Evolutionary conservation across 23 tunicate species (phyloP).

Genomic region (Oikopleura albicans): DNA sequence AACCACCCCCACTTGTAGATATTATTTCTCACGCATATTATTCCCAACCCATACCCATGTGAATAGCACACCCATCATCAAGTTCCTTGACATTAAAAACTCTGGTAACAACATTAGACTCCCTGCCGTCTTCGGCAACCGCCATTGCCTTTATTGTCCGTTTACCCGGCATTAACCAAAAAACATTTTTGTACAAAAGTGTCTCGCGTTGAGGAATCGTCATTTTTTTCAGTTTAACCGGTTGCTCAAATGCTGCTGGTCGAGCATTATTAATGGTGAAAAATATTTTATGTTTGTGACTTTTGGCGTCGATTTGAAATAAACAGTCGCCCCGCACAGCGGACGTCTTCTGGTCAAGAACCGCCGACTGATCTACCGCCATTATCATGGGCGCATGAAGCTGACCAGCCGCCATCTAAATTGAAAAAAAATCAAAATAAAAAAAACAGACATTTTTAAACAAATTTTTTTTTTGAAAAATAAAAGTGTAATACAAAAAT

Average conservation of each 20-base stretch:
- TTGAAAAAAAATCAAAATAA: background rate
- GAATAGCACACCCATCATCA: constrained; percentile 20
- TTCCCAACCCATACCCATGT: too few relatives aligned
- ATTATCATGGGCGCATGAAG: background rate
- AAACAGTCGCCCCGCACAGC: background rate
- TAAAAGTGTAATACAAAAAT: background rate
- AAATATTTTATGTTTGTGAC: background rate
- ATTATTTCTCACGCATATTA: too few relatives aligned
- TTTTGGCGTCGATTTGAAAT: background rate
- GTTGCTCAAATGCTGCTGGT: background rate
- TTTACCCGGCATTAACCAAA: constrained; percentile 72
- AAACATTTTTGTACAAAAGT: constrained; percentile 52
- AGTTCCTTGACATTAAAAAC: constrained; percentile 63
- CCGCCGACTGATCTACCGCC: background rate
- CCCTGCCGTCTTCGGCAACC: constrained; percentile 56
- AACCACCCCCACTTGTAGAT: too few relatives aligned
- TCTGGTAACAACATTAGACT: constrained; percentile 83
- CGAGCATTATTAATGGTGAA: background rate
- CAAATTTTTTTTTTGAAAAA: background rate
- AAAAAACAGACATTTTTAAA: background rate
- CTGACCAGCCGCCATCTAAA: background rate
- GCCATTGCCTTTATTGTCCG: constrained; percentile 66
- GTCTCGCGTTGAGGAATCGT: constrained; percentile 19
- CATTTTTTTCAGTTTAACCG: background rate
- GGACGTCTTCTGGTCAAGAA: background rate